These are phyloP conservation scores for Drosophila meridiana DNA, from an alignment of 2,888 invertebrate genomes.

Conservation along the genomic window DNA sequence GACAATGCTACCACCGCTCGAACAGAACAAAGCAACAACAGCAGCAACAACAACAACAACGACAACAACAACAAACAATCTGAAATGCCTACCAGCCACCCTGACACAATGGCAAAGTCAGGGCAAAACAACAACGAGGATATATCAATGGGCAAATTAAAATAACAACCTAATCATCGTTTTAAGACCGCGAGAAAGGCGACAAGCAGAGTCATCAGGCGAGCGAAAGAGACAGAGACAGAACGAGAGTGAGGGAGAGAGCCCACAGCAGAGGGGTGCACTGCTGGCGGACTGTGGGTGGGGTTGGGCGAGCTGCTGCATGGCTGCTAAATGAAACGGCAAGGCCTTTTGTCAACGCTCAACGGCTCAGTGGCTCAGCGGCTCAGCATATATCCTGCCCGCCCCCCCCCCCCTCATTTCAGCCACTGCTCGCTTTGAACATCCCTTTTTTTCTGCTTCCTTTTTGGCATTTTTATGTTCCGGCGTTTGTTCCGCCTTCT, in stretches of 20 bases:
- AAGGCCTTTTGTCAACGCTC: conserved; percentile 80
- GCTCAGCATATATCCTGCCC: conserved; percentile 8
- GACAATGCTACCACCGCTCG: conserved; percentile 69
- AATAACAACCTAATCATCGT: conserved; percentile 86
- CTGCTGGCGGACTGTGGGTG: conserved; percentile 9
- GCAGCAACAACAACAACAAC: conserved; percentile 21
- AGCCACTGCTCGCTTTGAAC: conserved; percentile 41
- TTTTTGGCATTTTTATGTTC: conserved; percentile 82
- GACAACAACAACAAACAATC: conserved; percentile 43
- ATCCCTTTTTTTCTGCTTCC: conserved; percentile 58
- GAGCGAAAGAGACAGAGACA: conserved; percentile 13
- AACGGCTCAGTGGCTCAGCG: conserved; percentile 15
- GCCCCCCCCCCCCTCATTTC: not conserved
- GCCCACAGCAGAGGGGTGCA: conserved; percentile 37
- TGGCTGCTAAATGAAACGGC: conserved; percentile 79
- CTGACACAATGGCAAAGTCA: conserved; percentile 73
- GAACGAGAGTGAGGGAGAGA: conserved; percentile 4
- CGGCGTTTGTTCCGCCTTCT: conserved; percentile 85
- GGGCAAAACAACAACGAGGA: conserved; percentile 59
- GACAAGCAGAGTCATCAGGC: conserved; percentile 52
- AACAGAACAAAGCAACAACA: conserved; percentile 48
- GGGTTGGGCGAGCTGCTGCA: conserved; percentile 45
- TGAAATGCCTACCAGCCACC: conserved; percentile 67
- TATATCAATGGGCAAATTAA: conserved; percentile 86
- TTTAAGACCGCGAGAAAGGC: conserved; percentile 84